Conservation (phyloP, 1,140 invertebrate genomes). For the Diorhabda sublineata region DNA sequence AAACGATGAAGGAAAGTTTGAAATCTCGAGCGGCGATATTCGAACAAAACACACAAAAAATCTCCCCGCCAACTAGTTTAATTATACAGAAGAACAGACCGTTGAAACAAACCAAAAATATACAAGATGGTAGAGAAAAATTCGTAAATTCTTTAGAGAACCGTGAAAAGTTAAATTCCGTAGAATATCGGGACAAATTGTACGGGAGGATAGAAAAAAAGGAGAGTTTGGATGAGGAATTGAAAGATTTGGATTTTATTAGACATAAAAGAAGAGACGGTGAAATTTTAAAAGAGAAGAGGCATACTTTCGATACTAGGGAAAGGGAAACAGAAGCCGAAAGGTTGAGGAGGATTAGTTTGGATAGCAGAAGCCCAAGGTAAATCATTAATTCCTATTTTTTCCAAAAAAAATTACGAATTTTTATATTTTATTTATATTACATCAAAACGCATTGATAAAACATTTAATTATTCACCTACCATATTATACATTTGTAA, state of each 20-base stretch:
- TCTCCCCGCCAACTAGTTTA: constrained; percentile 12
- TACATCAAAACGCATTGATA: not conserved
- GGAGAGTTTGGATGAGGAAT: constrained; percentile 17
- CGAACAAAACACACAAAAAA: constrained; percentile 33
- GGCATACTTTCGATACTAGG: constrained; percentile 40
- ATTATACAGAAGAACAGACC: constrained; percentile 8
- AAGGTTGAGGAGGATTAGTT: constrained; percentile 34
- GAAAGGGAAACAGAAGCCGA: constrained; percentile 37
- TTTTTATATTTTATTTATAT: not conserved
- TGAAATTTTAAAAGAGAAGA: constrained; percentile 28
- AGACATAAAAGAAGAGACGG: constrained; percentile 28
- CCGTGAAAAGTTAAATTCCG: not conserved
- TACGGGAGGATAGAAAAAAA: constrained; percentile 13
- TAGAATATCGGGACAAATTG: not conserved
- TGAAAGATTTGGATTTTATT: constrained; percentile 36
- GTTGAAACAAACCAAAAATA: constrained; percentile 15
- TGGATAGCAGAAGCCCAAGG: constrained; percentile 41
- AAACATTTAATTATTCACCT: not conserved
- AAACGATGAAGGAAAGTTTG: constrained; percentile 29
- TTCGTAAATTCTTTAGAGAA: not conserved
- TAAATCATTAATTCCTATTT: constrained; percentile 22
- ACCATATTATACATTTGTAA: constrained; percentile 83
- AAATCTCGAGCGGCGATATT: constrained; percentile 38
- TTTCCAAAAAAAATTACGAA: not conserved
- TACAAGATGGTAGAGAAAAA: constrained; percentile 19